Evolutionary conservation across 2,888 invertebrate species (phyloP).

Genomic region (Drosophila anomalipes): DNA sequence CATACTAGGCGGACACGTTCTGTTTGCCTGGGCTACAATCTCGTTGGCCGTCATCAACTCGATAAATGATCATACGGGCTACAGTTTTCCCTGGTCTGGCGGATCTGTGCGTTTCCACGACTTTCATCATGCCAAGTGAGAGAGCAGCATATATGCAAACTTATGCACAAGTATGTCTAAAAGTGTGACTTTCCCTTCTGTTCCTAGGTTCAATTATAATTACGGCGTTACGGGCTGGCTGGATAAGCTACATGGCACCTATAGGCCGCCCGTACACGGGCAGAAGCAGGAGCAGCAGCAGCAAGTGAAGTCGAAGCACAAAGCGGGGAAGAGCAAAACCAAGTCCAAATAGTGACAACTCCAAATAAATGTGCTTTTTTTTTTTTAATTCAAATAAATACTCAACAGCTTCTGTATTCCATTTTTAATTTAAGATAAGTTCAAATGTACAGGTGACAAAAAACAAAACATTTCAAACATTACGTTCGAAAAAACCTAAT

Average conservation of each 20-base stretch:
- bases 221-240: slow-evolving; percentile 93
- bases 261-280: slow-evolving; percentile 85
- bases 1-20: slow-evolving; percentile 89
- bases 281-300: slow-evolving; percentile 12
- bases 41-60: slow-evolving; percentile 90
- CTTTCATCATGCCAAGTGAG: slow-evolving; percentile 92
- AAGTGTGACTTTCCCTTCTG: background rate
- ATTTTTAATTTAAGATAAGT: background rate
- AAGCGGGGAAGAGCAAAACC: slow-evolving; percentile 8
- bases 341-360: slow-evolving; percentile 19
- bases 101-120: slow-evolving; percentile 94
- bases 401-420: background rate
- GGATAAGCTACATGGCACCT: slow-evolving; percentile 93
- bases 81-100: slow-evolving; percentile 91
- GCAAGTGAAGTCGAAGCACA: background rate
- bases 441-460: background rate
- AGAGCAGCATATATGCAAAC: background rate
- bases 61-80: slow-evolving; percentile 92
- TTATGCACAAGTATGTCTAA: background rate
- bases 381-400: slow-evolving; percentile 1
- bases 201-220: slow-evolving; percentile 91
- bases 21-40: slow-evolving; percentile 91
- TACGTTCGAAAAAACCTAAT: background rate
- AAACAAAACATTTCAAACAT: background rate
- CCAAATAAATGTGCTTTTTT: background rate